A percentile compares a stretch with the other conserved stretches of the same genome.
Conservation (phyloP, 2,888 invertebrate genomes). For the Ectobius pallidus region DNA sequence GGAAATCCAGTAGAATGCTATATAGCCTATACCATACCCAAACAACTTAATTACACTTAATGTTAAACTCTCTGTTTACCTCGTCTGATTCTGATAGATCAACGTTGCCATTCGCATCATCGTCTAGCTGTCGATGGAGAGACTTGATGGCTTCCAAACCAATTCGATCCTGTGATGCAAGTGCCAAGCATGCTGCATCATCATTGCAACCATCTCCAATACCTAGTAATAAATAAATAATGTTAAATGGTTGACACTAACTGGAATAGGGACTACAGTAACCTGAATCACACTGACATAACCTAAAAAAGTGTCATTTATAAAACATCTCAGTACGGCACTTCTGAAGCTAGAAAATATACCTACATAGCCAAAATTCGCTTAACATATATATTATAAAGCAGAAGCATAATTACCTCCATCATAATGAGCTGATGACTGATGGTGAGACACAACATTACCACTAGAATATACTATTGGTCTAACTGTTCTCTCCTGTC, state of each 20-base stretch:
- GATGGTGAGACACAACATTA: slow-evolving; percentile 18
- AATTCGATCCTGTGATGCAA: slow-evolving; percentile 76
- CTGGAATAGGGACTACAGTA: too few species aligned
- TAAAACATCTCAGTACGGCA: not conserved
- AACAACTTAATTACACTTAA: too few species aligned
- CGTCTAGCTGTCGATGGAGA: slow-evolving; percentile 93
- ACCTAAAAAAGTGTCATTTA: too few species aligned
- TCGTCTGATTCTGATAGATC: slow-evolving; percentile 97
- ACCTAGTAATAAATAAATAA: slow-evolving; percentile 49
- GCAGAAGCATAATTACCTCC: too few species aligned
- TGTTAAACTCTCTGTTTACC: slow-evolving; percentile 65
- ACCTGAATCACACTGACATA: too few species aligned
- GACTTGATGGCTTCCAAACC: slow-evolving; percentile 92
- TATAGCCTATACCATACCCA: too few species aligned
- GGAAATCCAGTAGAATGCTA: too few species aligned
- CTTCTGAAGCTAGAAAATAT: too few species aligned
- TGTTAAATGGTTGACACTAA: too few species aligned
- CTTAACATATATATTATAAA: too few species aligned
- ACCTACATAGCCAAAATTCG: too few species aligned
- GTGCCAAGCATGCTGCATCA: slow-evolving; percentile 75
- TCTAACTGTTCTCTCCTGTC: slow-evolving; percentile 34
- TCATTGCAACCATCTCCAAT: slow-evolving; percentile 65
- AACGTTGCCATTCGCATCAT: slow-evolving; percentile 97
- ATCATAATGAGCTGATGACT: slow-evolving; percentile 39
- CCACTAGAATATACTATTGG: slow-evolving; percentile 36